Base-by-base conservation (phyloP, 1,140 invertebrate genomes). In the Ganaspis sp. region DNA sequence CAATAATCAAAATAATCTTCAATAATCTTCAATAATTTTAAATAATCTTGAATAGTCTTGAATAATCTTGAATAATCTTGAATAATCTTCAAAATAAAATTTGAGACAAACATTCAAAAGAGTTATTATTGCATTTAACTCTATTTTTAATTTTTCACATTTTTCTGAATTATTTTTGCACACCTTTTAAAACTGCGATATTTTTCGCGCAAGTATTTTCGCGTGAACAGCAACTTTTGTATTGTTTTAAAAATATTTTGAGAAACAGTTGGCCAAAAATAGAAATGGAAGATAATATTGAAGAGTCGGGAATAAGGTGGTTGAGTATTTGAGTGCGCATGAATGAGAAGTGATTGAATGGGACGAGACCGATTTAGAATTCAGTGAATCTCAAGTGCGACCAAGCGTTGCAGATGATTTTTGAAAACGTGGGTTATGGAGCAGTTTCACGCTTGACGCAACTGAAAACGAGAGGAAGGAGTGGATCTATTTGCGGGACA, bases 291-390 rank as follows among this genome's bases (percentile, higher is more conserved):
- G 17, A 49, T 49, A 64, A 64, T 26, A 29, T 29, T 64, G 58
- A 64, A 26, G 26, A 64, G 26, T n/a, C 12, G 58, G 54, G 17
- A n/a, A 49, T 49, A 49, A 49, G 38, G 45, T 49, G 29, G 4
- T 49, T 49, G 45, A 15, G 1, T 4, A 64, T 64, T 64, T 64
- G 58, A 64, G 23, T 64, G 26, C 29, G 58, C 58, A 64, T 64
- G 58, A 64, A 64, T 64, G 58, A 12, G 26, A 64, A 64, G 58
- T 64, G 58, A 64, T 64, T 64, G 58, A 64, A 64, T 34, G 58
- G 21, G 23, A 64, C 26, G 26, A 29, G 54, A 64, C 23, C 26
- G 23, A 64, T 64, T 64, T 64, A 64, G 58, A 64, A 64, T 64
- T 64, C 23, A 64, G 26, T 64, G 58, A 34, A 64, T 64, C 58